Evolutionary conservation across 2,113 vertebrate genomes (phyloP), one percentile per base, ranked within the genome.

Genomic region (Limanda limanda): DNA sequence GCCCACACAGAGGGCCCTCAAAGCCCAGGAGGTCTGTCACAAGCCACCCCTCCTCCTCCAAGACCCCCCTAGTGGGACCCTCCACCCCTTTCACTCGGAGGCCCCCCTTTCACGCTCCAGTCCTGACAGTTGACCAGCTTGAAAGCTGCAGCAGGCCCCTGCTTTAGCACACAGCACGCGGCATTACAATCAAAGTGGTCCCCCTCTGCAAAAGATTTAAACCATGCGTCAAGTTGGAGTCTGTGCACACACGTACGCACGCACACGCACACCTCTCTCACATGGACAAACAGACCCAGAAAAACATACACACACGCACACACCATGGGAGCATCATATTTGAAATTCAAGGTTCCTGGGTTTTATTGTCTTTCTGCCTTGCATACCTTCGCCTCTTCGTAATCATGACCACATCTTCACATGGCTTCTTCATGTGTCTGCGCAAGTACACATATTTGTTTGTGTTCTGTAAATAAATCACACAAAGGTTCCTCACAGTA

Each of bases 51-150:
- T 78, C 83, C 89, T 85, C 80, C 86, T 78, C 70, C 78, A 74
- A 70, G 86, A 88, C 83, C 89, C 90, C 84, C 84, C 84, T 59
- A 86, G 86, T 88, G 76, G 84, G 84, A 83, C 77, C 78, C 82
- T 87, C 79, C 72, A 78, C 71, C 82, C 74, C 74, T 89, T 90
- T 86, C 84, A 88, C 84, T 89, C 70, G 20, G 84, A 87, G 87
- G 78, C 85, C 76, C 51, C 83, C 79, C 68, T 90, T 92, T 88
- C 88, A 92, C 80, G 81, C 83, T 92, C 82, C 76, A 82, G 66
- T 83, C 86, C 86, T 92, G 90, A 93, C 92, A 94, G 92, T 91
- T 91, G 89, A 93, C 89, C 92, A 82, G 86, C 82, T 87, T 91
- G 82, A 92, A 90, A 90, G 87, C 86, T 88, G 82, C 82, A 82